Conservation (phyloP, 2,797 vertebrate genomes). For the Acropternis orthonyx region DNA sequence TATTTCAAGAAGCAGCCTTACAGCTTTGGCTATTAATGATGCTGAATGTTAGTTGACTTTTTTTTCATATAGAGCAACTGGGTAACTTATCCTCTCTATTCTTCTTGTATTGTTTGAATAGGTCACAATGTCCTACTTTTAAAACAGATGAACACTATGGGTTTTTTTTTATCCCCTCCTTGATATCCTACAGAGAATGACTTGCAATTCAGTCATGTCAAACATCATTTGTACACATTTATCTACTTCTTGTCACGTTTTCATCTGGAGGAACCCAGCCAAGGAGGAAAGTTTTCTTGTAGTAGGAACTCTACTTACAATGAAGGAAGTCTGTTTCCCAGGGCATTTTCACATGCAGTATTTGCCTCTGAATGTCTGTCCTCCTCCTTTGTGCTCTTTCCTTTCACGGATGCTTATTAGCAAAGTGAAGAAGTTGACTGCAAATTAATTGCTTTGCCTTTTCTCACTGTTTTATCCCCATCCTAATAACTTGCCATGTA, state of each 20-base stretch:
- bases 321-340: neutral
- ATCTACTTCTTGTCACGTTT: neutral
- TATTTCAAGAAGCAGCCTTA: neutral
- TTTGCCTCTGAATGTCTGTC: neutral
- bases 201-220: neutral
- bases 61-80: neutral
- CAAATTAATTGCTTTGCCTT: slow-evolving; percentile 25
- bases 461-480: neutral
- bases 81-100: neutral
- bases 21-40: neutral
- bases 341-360: neutral
- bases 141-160: neutral
- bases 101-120: neutral
- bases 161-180: neutral
- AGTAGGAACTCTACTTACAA: neutral
- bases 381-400: neutral
- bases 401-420: neutral
- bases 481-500: accelerated
- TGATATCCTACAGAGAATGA: neutral
- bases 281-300: neutral
- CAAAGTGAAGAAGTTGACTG: neutral
- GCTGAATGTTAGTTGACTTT: neutral
- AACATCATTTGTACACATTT: neutral
- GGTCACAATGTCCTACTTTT: neutral
- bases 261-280: neutral